A percentile compares a stretch with the other conserved stretches of the same genome.
Evolutionary conservation across 2,888 invertebrate genomes (phyloP).

Genomic region (Cantharis flavilabris): DNA sequence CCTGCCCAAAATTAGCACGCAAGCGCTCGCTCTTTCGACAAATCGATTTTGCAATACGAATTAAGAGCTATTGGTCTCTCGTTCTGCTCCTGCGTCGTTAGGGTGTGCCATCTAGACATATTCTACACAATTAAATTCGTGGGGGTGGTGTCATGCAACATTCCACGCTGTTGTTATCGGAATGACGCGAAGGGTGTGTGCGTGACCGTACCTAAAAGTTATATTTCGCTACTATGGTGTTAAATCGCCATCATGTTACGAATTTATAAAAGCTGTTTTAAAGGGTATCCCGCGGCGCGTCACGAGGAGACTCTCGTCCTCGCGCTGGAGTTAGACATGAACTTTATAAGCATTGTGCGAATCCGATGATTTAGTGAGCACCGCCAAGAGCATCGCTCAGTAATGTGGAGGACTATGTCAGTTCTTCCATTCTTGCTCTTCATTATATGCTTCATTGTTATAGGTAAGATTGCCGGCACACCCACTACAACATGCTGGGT

Average conservation of each 20-base stretch:
- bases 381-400: slow-evolving; percentile 43
- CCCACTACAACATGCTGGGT: slow-evolving; percentile 51
- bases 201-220: slow-evolving; percentile 32
- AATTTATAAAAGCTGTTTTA: slow-evolving; percentile 35
- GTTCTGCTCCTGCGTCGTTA: slow-evolving; percentile 44
- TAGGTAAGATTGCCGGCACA: slow-evolving; percentile 53
- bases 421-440: slow-evolving; percentile 48
- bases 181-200: slow-evolving; percentile 50
- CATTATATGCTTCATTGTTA: slow-evolving; percentile 50
- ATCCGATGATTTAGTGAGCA: slow-evolving; percentile 50
- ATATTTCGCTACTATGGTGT: slow-evolving; percentile 39
- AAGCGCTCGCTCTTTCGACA: slow-evolving; percentile 9
- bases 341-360: slow-evolving; percentile 47
- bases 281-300: slow-evolving; percentile 33
- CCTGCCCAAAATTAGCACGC: slow-evolving; percentile 8
- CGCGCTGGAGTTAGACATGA: slow-evolving; percentile 48
- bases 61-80: slow-evolving; percentile 43
- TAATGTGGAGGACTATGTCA: slow-evolving; percentile 49
- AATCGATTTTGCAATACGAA: slow-evolving; percentile 42
- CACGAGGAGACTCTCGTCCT: slow-evolving; percentile 36
- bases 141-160: slow-evolving; percentile 47
- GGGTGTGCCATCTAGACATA: slow-evolving; percentile 48
- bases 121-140: slow-evolving; percentile 45
- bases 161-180: slow-evolving; percentile 47
- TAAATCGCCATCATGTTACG: slow-evolving; percentile 44